Conservation (phyloP, 1,140 invertebrate species). For the Hylyphantes graminicola region DNA sequence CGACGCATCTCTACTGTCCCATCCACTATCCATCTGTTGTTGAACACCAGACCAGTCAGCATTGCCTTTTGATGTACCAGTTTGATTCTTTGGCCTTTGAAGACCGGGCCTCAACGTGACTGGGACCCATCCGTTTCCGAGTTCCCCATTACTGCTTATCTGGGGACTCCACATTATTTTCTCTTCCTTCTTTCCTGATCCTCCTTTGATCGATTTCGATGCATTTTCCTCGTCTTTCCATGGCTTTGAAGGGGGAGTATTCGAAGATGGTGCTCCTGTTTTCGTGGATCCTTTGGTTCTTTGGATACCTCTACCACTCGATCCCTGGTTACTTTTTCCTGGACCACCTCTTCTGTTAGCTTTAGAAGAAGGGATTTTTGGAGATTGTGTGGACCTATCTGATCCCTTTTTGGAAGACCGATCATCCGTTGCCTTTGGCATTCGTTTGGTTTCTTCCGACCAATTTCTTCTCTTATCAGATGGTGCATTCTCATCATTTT, state of each 20-base stretch:
- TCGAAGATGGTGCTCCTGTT: too few relatives aligned
- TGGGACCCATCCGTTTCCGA: slow-evolving; percentile 45
- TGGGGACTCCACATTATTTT: slow-evolving; percentile 53
- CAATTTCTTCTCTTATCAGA: too few relatives aligned
- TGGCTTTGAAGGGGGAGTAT: not conserved
- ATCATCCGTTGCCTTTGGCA: too few relatives aligned
- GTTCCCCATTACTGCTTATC: slow-evolving; percentile 41
- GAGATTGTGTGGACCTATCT: too few relatives aligned
- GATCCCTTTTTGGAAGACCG: too few relatives aligned
- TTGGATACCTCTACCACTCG: too few relatives aligned
- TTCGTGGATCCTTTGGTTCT: not conserved
- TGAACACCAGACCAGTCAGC: slow-evolving; percentile 15
- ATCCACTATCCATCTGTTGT: slow-evolving; percentile 1
- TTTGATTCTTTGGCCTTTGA: not conserved
- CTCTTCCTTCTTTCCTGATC: slow-evolving; percentile 22
- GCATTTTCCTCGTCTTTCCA: not conserved
- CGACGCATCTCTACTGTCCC: not conserved
- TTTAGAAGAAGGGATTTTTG: too few relatives aligned
- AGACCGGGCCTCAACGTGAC: slow-evolving; percentile 34
- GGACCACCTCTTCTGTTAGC: too few relatives aligned
- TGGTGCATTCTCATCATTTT: too few relatives aligned
- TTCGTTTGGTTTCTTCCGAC: too few relatives aligned
- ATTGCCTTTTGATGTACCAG: not conserved
- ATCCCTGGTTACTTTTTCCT: too few relatives aligned
- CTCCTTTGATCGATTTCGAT: slow-evolving; percentile 27